These are phyloP conservation scores for Ophioninae sp. DNA, from an alignment of 2,888 invertebrate species.

Conservation along the genomic window DNA sequence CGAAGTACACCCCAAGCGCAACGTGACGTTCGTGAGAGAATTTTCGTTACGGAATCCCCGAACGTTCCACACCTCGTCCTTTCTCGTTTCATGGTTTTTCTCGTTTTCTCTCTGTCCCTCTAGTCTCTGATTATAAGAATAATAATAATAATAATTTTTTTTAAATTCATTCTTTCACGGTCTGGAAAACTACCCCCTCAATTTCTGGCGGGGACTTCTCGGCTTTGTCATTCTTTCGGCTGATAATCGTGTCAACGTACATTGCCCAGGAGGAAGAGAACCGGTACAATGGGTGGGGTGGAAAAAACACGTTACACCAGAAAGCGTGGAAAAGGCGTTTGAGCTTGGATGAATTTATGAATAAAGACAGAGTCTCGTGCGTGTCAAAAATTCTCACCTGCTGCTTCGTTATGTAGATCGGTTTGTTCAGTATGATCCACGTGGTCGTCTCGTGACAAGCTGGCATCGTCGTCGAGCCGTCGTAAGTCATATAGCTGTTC, in stretches of 20 bases:
- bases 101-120: not conserved
- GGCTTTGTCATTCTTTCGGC: conserved; percentile 19
- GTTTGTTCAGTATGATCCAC: conserved; percentile 98
- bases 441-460: conserved; percentile 99
- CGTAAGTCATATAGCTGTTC: conserved; percentile 98
- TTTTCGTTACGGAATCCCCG: conserved; percentile 50
- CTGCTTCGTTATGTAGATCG: conserved; percentile 98
- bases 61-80: conserved; percentile 34
- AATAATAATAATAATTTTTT: conserved; percentile 27
- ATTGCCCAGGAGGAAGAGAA: not conserved
- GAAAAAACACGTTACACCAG: too few species aligned
- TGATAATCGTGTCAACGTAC: conserved; percentile 42
- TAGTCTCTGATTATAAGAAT: not conserved
- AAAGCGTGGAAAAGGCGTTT: not conserved
- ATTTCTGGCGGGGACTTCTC: not conserved
- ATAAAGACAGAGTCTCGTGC: not conserved
- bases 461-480: conserved; percentile 98
- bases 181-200: conserved; percentile 22
- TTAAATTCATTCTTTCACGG: conserved; percentile 57
- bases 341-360: not conserved
- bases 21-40: conserved; percentile 58
- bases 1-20: conserved; percentile 42
- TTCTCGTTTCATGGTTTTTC: conserved; percentile 30
- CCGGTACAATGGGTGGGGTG: not conserved
- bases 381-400: conserved; percentile 86